These are phyloP conservation scores for Chrysomallon squamiferum DNA, from an alignment of 1,140 invertebrate genomes.

Conservation along the genomic window DNA sequence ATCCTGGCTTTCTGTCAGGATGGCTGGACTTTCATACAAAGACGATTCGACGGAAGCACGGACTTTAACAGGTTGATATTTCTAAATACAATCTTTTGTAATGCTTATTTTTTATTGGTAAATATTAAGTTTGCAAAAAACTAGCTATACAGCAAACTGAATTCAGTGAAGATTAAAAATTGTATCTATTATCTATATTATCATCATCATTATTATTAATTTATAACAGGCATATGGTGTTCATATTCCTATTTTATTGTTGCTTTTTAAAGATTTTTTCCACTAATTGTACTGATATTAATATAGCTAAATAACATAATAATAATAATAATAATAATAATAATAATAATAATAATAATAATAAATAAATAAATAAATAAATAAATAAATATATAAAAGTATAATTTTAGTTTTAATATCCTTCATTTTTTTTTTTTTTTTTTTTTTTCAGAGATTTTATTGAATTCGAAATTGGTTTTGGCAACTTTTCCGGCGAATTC, in stretches of 20 bases:
- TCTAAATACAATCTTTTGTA: neutral
- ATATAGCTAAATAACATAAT: no score
- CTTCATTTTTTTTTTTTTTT: neutral
- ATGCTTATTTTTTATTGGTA: neutral
- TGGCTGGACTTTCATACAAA: slow-evolving; percentile 82
- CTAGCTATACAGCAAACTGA: neutral
- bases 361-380: no score
- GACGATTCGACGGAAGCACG: slow-evolving; percentile 76
- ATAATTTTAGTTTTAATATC: no score
- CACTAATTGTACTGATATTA: neutral
- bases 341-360: no score
- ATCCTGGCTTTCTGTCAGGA: slow-evolving; percentile 10
- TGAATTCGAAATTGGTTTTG: slow-evolving; percentile 92
- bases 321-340: no score
- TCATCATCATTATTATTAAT: neutral
- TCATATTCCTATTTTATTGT: neutral
- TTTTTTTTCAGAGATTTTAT: slow-evolving; percentile 76
- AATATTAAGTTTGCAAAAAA: neutral
- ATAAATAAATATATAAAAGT: no score
- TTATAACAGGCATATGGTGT: neutral
- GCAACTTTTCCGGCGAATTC: slow-evolving; percentile 71
- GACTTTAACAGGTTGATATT: slow-evolving; percentile 75
- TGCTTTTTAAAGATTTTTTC: neutral
- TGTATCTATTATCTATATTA: neutral
- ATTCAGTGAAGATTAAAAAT: neutral